phyloP scores from a whole-genome alignment of 2,113 vertebrate species.

The Noturus placidus region DNA sequence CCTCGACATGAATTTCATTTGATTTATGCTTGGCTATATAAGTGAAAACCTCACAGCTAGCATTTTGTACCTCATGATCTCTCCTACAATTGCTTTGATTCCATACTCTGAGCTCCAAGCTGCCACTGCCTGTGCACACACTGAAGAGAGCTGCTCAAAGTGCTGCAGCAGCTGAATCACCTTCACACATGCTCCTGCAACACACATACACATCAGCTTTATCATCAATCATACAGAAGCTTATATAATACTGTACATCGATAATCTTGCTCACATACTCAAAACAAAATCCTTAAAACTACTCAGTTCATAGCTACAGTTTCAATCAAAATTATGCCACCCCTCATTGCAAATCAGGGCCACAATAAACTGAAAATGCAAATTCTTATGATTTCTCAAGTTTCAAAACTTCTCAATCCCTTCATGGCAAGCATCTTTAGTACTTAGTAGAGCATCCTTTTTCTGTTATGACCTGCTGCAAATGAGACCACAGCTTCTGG shows the following conservation, averaged over 20 bases:
- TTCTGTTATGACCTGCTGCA: too few species aligned
- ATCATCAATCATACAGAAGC: not conserved
- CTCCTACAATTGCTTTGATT: constrained; percentile 86
- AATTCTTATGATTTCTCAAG: too few species aligned
- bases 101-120: constrained; percentile 88
- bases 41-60: not conserved
- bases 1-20: not conserved
- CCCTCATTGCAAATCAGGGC: too few species aligned
- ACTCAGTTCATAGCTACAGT: too few species aligned
- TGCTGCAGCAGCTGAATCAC: constrained; percentile 91
- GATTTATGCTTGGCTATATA: not conserved
- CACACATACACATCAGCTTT: not conserved
- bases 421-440: too few species aligned
- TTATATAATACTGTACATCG: not conserved
- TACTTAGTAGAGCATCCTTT: too few species aligned
- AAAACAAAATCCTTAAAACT: not conserved
- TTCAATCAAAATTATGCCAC: too few species aligned
- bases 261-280: not conserved
- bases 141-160: constrained; percentile 86
- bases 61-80: constrained; percentile 82
- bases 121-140: constrained; percentile 84
- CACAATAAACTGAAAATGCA: too few species aligned
- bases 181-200: constrained; percentile 84
- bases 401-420: too few species aligned
- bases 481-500: too few species aligned